Base-by-base conservation (phyloP, 2,888 invertebrate genomes). In the Plebejus argus region DNA sequence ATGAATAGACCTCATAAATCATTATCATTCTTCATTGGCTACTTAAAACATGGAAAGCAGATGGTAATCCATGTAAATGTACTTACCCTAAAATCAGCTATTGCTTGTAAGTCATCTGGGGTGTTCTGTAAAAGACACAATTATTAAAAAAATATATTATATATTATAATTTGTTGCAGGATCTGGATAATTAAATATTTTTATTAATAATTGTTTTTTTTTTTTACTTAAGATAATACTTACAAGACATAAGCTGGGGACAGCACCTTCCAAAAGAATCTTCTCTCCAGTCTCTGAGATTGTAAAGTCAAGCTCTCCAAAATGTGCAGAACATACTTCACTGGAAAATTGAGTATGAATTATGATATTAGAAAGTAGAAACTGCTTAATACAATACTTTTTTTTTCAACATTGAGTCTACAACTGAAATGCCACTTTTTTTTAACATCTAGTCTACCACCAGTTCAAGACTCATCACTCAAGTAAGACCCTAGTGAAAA, bases 71-170 rank as follows among this genome's bases (percentile, higher is more conserved):
- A 66, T 28, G 5, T 28, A 45, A 20, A 72, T 15, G 15, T 45
- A 74, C 74, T 74, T 7, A 74, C 74, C 28, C 74, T 74, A 28
- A 74, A 74, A 53, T 74, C 74, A 7, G 74, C 74, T 28, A 53
- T 28, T 74, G 74, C 18, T 28, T 74, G 74, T 7, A 74, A 23
- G 18, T 74, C 74, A 18, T 49, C 74, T 28, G 74, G 49, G 7
- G 53, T 74, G 49, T 28, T 74, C 74, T 74, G 74, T 23, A 49
- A 66, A 33, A 66, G 23, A 6, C 15, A 18, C n/a, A 72, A 45
- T 33, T 10, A 12, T 72, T 39, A 3, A 45, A 45, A 10, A 45
- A 10, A 45, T 3, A 45, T 39, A 39, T 39, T n/a, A 28, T 28
- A 28, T 1, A 28, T 12, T n/a, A n/a, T n/a, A n/a, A 45, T 45